Conservation (phyloP, 2,113 vertebrate species). For the Mesocricetus auratus region DNA sequence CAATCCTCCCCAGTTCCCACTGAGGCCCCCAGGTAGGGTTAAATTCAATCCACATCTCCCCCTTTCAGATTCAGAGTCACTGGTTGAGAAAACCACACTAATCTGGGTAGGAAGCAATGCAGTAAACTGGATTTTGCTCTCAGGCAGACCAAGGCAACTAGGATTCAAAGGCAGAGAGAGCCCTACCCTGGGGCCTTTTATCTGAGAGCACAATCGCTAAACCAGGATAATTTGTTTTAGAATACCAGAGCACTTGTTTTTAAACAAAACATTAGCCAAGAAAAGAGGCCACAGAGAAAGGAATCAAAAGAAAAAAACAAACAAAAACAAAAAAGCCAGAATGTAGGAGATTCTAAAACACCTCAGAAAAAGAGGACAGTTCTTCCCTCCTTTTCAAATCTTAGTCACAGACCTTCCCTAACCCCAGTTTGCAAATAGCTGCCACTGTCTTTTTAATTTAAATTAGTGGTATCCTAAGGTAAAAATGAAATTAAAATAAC, state of each 20-base stretch:
- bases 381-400: conserved; percentile 29
- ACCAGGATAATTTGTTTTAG: conserved; percentile 77
- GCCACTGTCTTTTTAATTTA: background rate
- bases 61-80: conserved; percentile 50
- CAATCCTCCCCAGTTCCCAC: background rate
- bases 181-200: conserved; percentile 68
- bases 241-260: conserved; percentile 76
- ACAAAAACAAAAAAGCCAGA: conserved; percentile 51
- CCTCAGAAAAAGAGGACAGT: background rate
- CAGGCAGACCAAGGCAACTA: background rate
- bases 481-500: background rate
- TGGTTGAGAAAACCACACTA: conserved; percentile 51
- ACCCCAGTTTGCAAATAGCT: background rate
- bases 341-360: background rate
- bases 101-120: background rate
- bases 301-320: conserved; percentile 60
- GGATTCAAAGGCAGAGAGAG: conserved; percentile 65
- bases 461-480: background rate
- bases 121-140: conserved; percentile 59
- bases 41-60: conserved; percentile 49
- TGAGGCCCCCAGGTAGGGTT: conserved; percentile 1
- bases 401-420: background rate
- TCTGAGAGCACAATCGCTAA: conserved; percentile 59
- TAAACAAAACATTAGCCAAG: conserved; percentile 79
- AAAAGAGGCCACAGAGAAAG: conserved; percentile 70